A percentile compares a stretch with the other conserved stretches of the same genome.
Conservation (phyloP, 2,113 vertebrate species). For the Sylvia atricapilla region DNA sequence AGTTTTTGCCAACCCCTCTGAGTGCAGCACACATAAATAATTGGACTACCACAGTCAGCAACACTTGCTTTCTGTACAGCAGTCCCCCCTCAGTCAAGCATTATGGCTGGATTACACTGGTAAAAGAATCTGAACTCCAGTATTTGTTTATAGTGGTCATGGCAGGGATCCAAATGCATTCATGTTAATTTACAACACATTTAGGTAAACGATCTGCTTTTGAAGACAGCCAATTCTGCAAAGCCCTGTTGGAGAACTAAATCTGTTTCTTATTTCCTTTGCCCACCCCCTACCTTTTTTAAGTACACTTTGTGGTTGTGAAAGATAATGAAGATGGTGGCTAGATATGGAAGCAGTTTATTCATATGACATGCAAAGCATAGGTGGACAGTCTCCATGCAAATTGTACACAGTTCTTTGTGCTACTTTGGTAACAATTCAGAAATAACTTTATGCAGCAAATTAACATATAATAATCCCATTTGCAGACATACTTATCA, state of each 20-base stretch:
- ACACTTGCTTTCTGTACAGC: slow-evolving; percentile 16
- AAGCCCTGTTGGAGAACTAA: slow-evolving; percentile 38
- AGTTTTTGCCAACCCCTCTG: not conserved
- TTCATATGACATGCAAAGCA: not conserved
- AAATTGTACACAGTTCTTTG: not conserved
- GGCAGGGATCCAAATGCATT: slow-evolving; percentile 69
- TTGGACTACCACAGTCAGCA: slow-evolving; percentile 42
- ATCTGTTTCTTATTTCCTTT: slow-evolving; percentile 66
- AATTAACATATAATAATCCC: not conserved
- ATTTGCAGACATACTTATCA: not conserved
- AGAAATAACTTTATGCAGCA: not conserved
- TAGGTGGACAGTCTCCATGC: not conserved
- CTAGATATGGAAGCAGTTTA: not conserved
- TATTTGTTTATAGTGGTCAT: slow-evolving; percentile 66
- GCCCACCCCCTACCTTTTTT: not conserved
- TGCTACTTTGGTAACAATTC: not conserved
- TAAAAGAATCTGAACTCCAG: slow-evolving; percentile 68
- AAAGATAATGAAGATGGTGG: not conserved
- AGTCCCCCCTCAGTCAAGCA: slow-evolving; percentile 40
- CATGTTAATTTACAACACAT: slow-evolving; percentile 70
- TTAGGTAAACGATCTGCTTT: slow-evolving; percentile 52
- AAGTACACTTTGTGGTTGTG: not conserved
- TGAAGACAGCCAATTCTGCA: slow-evolving; percentile 56
- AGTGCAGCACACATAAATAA: slow-evolving; percentile 51
- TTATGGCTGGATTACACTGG: slow-evolving; percentile 41